Conservation (phyloP, 2,797 vertebrate genomes). For the Oreonectes daqikongensis region DNA sequence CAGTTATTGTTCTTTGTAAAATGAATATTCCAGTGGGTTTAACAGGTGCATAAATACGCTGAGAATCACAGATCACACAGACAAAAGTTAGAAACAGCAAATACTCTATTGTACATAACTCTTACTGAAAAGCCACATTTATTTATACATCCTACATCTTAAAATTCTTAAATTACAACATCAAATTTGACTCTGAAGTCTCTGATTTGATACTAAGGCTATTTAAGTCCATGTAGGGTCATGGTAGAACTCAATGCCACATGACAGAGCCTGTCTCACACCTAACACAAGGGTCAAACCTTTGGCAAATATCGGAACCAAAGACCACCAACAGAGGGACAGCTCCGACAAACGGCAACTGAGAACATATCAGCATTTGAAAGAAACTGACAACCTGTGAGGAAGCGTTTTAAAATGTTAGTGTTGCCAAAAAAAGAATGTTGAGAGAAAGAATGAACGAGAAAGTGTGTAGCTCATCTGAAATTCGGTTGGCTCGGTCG, state of each 20-base stretch:
- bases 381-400: background rate
- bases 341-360: background rate
- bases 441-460: background rate
- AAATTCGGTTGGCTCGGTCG: constrained; percentile 6
- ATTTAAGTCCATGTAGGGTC: constrained; percentile 5
- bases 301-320: background rate
- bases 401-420: constrained; percentile 25
- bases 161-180: background rate
- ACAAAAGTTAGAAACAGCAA: background rate
- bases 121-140: background rate
- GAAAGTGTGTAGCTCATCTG: constrained; percentile 13
- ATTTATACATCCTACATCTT: background rate
- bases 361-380: background rate
- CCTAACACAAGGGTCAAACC: background rate
- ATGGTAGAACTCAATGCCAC: background rate
- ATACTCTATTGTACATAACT: background rate
- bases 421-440: constrained; percentile 18
- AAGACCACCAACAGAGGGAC: background rate
- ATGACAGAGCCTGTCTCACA: constrained; percentile 2
- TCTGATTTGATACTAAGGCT: background rate
- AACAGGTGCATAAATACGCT: background rate
- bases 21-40: background rate
- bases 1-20: background rate
- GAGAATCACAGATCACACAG: background rate
- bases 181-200: background rate